Evolutionary conservation across 2,113 vertebrate species (phyloP), one percentile per base, ranked within the genome.

Genomic region (Rhea pennata): DNA sequence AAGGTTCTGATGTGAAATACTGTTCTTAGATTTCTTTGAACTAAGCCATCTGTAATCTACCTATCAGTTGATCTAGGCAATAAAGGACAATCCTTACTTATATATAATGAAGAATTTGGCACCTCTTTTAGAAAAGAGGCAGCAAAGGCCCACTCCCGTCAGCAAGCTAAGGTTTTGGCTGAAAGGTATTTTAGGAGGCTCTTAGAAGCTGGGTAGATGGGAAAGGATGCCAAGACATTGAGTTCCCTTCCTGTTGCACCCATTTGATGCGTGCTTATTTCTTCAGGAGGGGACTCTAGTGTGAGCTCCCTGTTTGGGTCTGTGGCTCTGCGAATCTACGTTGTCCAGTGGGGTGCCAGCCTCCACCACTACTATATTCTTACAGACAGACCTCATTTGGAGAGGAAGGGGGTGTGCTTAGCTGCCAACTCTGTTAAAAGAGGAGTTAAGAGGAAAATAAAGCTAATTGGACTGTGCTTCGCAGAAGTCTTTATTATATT

Each of bases 401-500:
- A 83, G 81, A 69, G 33, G 62, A 92, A 79, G 21, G 27, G 9
- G 15, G 26, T 54, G 94, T 46, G 67, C 84, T 96, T 42, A 88
- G 54, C 46, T 97, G 92, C 71, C 91, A 75, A 15, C 44, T 92
- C 92, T 87, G 80, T 93, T 94, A 92, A 92, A 91, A 90, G 59
- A 91, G 62, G 61, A 89, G 74, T 92, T 96, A 96, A 93, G 91
- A 88, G 96, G 71, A 94, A 92, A 95, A 95, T 33, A 79, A 94
- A 95, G 21, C 77, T 96, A 93, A 94, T 88, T 94, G 85, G 74
- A 33, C 75, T 71, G 26, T 56, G 66, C 77, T 97, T 95, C 88
- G 75, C 67, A 91, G 86, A 96, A 92, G 15, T 48, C 17, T 93
- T 62, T 67, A 14, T 88, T 97, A 90, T 92, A 67, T 90, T 96